phyloP scores from a whole-genome alignment of 1,140 invertebrate species.

The Drosophila mojavensis region DNA sequence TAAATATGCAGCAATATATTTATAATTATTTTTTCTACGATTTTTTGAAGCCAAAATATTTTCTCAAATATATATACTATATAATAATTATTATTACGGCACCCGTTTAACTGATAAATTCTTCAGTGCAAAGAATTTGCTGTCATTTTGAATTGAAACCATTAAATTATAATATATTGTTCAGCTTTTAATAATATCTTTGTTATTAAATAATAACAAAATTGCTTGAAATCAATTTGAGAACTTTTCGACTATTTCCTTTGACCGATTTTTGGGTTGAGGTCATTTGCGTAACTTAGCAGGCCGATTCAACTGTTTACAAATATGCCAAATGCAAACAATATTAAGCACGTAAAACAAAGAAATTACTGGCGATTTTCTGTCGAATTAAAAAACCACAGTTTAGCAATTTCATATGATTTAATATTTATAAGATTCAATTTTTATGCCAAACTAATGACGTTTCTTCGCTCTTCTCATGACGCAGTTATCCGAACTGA shows the following conservation, averaged over 20 bases:
- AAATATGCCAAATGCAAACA: constrained; percentile 32
- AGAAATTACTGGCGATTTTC: constrained; percentile 6
- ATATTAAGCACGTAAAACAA: constrained; percentile 27
- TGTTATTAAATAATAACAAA: too few species aligned
- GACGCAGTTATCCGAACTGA: constrained; percentile 93
- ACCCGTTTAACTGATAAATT: neutral
- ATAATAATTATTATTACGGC: too few species aligned
- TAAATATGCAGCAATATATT: neutral
- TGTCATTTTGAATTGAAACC: too few species aligned
- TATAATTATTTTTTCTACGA: neutral
- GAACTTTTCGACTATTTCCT: neutral
- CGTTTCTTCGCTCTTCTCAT: constrained; percentile 24
- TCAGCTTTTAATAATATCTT: neutral
- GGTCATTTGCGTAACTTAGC: constrained; percentile 34
- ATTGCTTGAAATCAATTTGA: neutral
- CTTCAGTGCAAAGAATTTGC: too few species aligned
- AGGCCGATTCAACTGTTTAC: constrained; percentile 43
- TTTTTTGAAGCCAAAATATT: neutral
- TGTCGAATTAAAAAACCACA: neutral
- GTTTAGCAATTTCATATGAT: neutral
- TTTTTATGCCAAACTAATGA: constrained; percentile 1
- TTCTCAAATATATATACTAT: neutral
- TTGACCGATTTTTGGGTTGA: constrained; percentile 15
- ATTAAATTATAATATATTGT: too few species aligned
- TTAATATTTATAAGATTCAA: neutral